Conservation (phyloP, 2,797 vertebrate genomes). For the Forpus xanthops region DNA sequence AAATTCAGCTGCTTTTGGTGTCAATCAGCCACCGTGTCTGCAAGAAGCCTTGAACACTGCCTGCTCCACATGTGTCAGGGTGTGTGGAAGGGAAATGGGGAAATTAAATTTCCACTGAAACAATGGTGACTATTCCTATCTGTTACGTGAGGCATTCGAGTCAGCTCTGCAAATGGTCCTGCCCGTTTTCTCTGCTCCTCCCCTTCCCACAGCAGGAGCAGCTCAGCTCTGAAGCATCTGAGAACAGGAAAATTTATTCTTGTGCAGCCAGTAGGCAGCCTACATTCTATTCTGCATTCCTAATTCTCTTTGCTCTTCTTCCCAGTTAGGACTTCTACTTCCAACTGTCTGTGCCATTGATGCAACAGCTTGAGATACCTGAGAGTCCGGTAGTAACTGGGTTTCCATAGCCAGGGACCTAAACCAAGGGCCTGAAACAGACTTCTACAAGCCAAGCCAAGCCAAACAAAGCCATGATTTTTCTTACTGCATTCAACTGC, state of each 20-base stretch:
- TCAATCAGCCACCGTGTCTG: background rate
- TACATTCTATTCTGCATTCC: background rate
- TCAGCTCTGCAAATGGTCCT: background rate
- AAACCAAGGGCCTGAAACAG: background rate
- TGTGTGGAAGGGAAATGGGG: background rate
- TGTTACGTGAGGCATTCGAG: background rate
- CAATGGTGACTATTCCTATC: background rate
- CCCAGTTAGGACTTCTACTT: background rate
- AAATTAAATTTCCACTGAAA: background rate
- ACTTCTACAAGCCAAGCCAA: background rate
- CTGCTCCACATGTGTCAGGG: background rate
- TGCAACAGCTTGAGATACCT: background rate
- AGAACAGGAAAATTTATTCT: background rate
- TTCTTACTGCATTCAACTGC: background rate
- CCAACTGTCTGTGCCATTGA: background rate
- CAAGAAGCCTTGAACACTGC: background rate
- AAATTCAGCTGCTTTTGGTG: background rate
- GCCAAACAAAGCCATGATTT: background rate
- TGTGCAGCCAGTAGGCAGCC: background rate
- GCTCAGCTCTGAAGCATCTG: background rate
- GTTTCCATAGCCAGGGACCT: background rate
- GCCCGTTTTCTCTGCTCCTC: background rate
- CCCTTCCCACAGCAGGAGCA: background rate
- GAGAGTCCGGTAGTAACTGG: background rate
- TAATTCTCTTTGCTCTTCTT: background rate